These are phyloP conservation scores for Pammene aurita DNA, from an alignment of 2,888 invertebrate species.

Conservation along the genomic window DNA sequence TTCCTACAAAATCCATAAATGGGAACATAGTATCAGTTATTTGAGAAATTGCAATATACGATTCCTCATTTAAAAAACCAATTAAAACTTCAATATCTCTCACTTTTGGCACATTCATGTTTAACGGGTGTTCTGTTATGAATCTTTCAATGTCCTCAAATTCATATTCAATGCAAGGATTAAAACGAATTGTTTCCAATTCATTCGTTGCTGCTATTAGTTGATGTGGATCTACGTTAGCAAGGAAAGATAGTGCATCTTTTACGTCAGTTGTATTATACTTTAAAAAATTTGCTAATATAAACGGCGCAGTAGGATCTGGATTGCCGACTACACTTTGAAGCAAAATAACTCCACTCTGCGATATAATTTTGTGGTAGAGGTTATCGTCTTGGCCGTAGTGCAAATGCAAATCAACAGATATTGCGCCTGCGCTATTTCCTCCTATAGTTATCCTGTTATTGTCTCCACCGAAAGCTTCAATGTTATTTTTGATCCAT, in stretches of 20 bases:
- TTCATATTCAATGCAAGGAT: conserved; percentile 38
- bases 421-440: conserved; percentile 60
- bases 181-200: neutral
- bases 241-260: conserved; percentile 31
- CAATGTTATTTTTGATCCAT: conserved; percentile 65
- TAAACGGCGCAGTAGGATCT: conserved; percentile 15
- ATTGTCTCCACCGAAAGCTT: conserved; percentile 62
- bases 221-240: conserved; percentile 2
- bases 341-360: no score
- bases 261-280: conserved; percentile 1
- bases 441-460: conserved; percentile 62
- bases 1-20: no score
- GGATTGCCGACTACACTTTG: no score
- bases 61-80: conserved; percentile 38
- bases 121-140: conserved; percentile 32
- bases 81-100: conserved; percentile 38
- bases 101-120: conserved; percentile 6
- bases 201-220: conserved; percentile 26
- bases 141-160: conserved; percentile 26
- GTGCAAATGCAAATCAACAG: conserved; percentile 49
- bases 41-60: no score
- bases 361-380: conserved; percentile 29
- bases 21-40: no score
- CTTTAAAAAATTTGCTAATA: conserved; percentile 32
- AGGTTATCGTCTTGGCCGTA: conserved; percentile 11